Percentiles rank a stretch among this genome's conserved stretches.
These are phyloP conservation scores for Thrips palmi DNA, from an alignment of 1,140 invertebrate species.

Conservation along the genomic window DNA sequence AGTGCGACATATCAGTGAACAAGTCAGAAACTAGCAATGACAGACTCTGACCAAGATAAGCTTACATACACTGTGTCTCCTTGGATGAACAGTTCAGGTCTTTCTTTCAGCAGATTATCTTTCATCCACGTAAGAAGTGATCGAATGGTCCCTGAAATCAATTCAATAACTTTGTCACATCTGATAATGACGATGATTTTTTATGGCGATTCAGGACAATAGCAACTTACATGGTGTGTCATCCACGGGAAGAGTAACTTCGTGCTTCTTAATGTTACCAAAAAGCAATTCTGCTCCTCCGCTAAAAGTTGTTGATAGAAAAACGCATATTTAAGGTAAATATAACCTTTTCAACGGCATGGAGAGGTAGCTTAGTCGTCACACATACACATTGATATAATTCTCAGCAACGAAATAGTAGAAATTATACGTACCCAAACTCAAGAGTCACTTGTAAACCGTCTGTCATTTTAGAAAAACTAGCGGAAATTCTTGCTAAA, in stretches of 20 bases:
- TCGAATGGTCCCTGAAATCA: slow-evolving; percentile 47
- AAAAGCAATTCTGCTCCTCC: slow-evolving; percentile 79
- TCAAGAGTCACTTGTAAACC: slow-evolving; percentile 6
- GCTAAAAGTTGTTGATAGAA: slow-evolving; percentile 28
- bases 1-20: slow-evolving; percentile 9
- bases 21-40: slow-evolving; percentile 11
- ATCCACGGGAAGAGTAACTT: slow-evolving; percentile 37
- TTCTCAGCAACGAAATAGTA: neutral
- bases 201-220: neutral
- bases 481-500: too few relatives aligned
- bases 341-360: neutral
- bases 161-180: slow-evolving; percentile 4
- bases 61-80: slow-evolving; percentile 53
- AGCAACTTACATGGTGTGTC: slow-evolving; percentile 27
- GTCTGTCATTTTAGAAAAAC: too few relatives aligned
- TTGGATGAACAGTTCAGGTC: slow-evolving; percentile 78
- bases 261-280: slow-evolving; percentile 55
- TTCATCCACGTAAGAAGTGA: slow-evolving; percentile 62
- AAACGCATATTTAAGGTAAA: neutral
- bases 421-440: slow-evolving; percentile 8
- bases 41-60: slow-evolving; percentile 6
- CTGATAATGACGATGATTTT: neutral
- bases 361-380: neutral
- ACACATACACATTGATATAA: too few relatives aligned
- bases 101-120: slow-evolving; percentile 66